A percentile compares a stretch with the other conserved stretches of the same genome.
phyloP scores from a whole-genome alignment of 1,140 invertebrate species.

The Diuraphis noxia region DNA sequence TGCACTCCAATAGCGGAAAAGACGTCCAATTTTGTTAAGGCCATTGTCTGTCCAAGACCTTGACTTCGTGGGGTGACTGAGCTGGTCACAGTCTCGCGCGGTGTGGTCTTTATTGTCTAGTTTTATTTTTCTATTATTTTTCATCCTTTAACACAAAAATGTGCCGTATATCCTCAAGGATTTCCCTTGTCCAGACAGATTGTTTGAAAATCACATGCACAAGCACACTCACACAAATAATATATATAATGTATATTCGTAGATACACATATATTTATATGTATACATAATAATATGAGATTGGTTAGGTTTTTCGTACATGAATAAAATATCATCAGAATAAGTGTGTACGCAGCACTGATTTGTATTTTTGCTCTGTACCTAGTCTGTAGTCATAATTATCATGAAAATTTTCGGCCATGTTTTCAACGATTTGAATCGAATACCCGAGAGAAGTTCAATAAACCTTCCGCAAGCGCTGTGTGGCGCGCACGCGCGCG shows the following conservation, averaged over 20 bases:
- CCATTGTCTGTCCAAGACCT: constrained; percentile 44
- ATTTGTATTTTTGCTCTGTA: constrained; percentile 5
- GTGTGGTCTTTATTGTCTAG: constrained; percentile 19
- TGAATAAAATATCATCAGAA: background rate
- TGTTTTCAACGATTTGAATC: constrained; percentile 16
- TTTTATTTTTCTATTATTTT: constrained; percentile 18
- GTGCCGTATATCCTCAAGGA: constrained; percentile 14
- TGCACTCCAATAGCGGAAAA: constrained; percentile 16
- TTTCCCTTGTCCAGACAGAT: background rate
- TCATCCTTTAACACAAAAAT: background rate
- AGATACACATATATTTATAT: background rate
- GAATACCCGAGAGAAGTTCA: constrained; percentile 42
- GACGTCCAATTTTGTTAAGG: constrained; percentile 8
- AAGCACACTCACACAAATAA: background rate
- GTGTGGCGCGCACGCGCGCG: background rate
- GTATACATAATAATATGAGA: background rate
- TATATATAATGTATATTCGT: background rate
- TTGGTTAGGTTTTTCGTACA: background rate
- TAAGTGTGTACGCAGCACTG: background rate
- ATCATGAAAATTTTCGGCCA: constrained; percentile 26
- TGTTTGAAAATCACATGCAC: background rate
- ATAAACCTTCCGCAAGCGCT: constrained; percentile 37
- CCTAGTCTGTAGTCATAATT: background rate
- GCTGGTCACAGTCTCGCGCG: constrained; percentile 22
- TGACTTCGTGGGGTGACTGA: constrained; percentile 49